Evolutionary conservation across 2,888 invertebrate species (phyloP).

Genomic region (Hypomecis atomaria): DNA sequence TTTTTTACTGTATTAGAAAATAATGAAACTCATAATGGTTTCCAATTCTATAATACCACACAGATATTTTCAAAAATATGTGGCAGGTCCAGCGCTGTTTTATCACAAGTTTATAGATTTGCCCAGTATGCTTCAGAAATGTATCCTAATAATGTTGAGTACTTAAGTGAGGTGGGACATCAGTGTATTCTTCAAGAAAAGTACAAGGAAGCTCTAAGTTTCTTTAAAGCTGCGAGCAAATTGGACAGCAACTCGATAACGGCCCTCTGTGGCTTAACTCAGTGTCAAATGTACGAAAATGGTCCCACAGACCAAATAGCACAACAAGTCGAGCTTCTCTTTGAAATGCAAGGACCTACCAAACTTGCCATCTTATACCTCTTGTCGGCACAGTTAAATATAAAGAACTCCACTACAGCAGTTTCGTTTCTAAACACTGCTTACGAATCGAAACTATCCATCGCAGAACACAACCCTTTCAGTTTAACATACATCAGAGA

Average conservation of each 20-base stretch:
- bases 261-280: conserved; percentile 92
- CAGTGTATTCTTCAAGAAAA: conserved; percentile 90
- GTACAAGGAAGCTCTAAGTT: conserved; percentile 90
- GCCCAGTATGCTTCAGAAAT: conserved; percentile 92
- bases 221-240: conserved; percentile 92
- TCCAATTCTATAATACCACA: conserved; percentile 88
- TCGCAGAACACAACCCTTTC: conserved; percentile 84
- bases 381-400: conserved; percentile 87
- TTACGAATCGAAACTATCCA: conserved; percentile 75
- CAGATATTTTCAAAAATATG: conserved; percentile 90
- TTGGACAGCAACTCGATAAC: conserved; percentile 92
- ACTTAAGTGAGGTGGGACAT: conserved; percentile 93
- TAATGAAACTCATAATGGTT: conserved; percentile 91
- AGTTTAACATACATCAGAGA: conserved; percentile 89
- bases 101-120: conserved; percentile 90
- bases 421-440: conserved; percentile 86
- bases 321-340: conserved; percentile 94
- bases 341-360: conserved; percentile 89
- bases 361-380: conserved; percentile 88
- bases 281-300: conserved; percentile 91
- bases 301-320: conserved; percentile 89
- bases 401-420: conserved; percentile 82
- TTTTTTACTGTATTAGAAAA: conserved; percentile 88
- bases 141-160: conserved; percentile 87
- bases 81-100: conserved; percentile 86